Evolutionary conservation across 1,140 invertebrate genomes (phyloP).

Genomic region (Neodiprion pinetum): DNA sequence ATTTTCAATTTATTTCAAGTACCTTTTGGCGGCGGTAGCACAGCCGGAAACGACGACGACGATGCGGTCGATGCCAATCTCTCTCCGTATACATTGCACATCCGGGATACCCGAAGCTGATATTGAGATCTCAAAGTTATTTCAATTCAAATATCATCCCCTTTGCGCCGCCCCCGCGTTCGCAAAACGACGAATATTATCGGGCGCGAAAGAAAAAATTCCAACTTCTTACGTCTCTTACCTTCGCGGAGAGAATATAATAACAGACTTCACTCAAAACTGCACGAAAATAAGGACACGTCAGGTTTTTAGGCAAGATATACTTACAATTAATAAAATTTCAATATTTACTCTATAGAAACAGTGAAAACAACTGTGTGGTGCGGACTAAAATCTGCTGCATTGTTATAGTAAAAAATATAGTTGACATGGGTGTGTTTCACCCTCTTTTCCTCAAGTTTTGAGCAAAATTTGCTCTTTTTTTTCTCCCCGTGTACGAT

Average conservation of each 20-base stretch:
- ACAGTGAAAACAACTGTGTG: constrained; percentile 30
- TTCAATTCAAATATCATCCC: constrained; percentile 23
- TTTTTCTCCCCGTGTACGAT: too few species aligned
- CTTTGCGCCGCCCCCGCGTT: not conserved
- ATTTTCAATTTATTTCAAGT: constrained; percentile 59
- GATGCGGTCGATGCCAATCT: not conserved
- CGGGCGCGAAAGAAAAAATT: constrained; percentile 20
- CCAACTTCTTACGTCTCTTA: constrained; percentile 14
- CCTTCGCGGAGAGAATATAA: constrained; percentile 29
- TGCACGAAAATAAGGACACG: constrained; percentile 20
- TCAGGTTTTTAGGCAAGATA: not conserved
- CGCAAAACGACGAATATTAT: not conserved
- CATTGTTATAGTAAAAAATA: too few species aligned
- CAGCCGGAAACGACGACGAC: constrained; percentile 16
- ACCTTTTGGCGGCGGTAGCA: constrained; percentile 48
- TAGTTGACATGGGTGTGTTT: too few species aligned
- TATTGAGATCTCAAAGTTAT: constrained; percentile 37
- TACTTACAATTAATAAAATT: not conserved
- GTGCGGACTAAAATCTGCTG: too few species aligned
- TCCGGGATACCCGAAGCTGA: constrained; percentile 28
- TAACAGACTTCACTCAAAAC: constrained; percentile 25
- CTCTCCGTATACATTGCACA: not conserved
- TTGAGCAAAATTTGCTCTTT: too few species aligned
- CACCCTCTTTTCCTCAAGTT: too few species aligned
- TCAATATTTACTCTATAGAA: constrained; percentile 13